Conservation (phyloP, 2,113 vertebrate genomes). For the Cichladusa arquata region DNA sequence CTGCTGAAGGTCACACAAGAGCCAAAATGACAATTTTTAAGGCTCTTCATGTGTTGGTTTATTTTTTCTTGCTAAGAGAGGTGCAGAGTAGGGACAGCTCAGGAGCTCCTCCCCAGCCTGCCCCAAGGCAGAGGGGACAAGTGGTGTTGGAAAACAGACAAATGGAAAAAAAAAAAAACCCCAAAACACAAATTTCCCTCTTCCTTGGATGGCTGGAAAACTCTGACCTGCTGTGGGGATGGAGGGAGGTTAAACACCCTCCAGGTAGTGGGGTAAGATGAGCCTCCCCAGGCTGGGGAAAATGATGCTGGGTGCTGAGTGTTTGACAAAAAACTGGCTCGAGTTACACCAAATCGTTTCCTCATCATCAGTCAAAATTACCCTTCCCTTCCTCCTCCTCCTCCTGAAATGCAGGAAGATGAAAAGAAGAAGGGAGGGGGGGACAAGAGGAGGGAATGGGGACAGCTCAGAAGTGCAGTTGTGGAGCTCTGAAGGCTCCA, state of each 20-base stretch:
- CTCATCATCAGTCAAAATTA: conserved; percentile 31
- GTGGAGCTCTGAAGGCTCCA: background rate
- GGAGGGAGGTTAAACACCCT: background rate
- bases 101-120: background rate
- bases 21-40: background rate
- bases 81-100: background rate
- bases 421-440: background rate
- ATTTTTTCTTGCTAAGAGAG: background rate
- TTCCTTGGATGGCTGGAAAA: background rate
- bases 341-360: background rate
- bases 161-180: background rate
- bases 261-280: background rate
- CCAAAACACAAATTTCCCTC: background rate
- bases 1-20: background rate
- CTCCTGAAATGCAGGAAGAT: conserved; percentile 30
- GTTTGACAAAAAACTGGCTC: conserved; percentile 28
- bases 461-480: background rate
- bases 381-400: conserved; percentile 4
- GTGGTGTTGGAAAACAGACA: background rate
- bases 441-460: background rate
- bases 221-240: background rate
- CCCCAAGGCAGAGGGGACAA: background rate
- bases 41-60: background rate
- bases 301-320: conserved; percentile 18
- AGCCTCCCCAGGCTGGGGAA: background rate